A percentile compares a stretch with the other conserved stretches of the same genome.
phyloP scores from a whole-genome alignment of 2,888 invertebrate genomes.

The Aquatica leii region DNA sequence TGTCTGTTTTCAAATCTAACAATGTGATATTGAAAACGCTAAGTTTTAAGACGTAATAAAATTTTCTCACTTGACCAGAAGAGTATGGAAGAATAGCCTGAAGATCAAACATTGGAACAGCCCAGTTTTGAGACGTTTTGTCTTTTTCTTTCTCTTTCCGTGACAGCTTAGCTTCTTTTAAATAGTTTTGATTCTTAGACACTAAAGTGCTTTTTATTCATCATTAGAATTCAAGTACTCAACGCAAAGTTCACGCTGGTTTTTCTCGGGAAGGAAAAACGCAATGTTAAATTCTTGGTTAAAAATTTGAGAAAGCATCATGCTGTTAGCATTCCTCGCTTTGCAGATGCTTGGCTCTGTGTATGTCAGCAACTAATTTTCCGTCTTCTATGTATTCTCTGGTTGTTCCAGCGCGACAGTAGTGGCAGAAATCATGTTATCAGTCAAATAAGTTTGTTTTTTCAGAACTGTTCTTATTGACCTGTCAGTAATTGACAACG shows the following conservation, averaged over 20 bases:
- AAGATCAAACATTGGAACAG: slow-evolving; percentile 22
- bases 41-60: too few relatives aligned
- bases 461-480: background rate
- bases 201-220: slow-evolving; percentile 14
- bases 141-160: slow-evolving; percentile 32
- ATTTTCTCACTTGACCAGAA: too few relatives aligned
- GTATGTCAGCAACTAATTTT: slow-evolving; percentile 40
- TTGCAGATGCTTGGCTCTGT: too few relatives aligned
- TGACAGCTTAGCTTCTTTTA: slow-evolving; percentile 32
- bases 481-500: too few relatives aligned
- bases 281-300: slow-evolving; percentile 6
- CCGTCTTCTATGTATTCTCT: slow-evolving; percentile 47
- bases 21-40: too few relatives aligned
- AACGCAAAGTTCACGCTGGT: slow-evolving; percentile 21
- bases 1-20: too few relatives aligned
- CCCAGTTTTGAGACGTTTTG: slow-evolving; percentile 22
- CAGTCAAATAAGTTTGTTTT: background rate
- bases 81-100: slow-evolving; percentile 36
- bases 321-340: too few relatives aligned
- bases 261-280: slow-evolving; percentile 21
- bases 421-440: background rate
- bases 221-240: slow-evolving; percentile 4
- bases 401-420: too few relatives aligned
- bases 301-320: slow-evolving; percentile 13
- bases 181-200: slow-evolving; percentile 21